Evolutionary conservation across 2,113 vertebrate genomes (phyloP).

Genomic region (Chionis minor): DNA sequence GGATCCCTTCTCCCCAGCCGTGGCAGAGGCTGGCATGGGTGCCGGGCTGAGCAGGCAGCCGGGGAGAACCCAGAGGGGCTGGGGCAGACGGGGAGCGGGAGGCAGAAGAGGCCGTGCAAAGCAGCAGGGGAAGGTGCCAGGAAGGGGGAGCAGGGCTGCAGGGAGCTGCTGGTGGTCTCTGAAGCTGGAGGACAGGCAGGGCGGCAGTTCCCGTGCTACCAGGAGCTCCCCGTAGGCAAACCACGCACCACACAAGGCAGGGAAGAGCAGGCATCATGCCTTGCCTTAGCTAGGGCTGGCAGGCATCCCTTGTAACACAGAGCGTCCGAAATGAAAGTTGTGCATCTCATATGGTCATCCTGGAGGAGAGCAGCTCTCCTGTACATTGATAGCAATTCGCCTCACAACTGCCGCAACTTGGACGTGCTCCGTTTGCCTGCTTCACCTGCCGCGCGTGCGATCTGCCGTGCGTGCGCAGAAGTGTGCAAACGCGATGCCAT

Average conservation of each 20-base stretch:
- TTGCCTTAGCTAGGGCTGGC: background rate
- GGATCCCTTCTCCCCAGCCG: background rate
- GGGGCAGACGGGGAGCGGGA: background rate
- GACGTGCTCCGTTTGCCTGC: background rate
- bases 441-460: background rate
- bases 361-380: background rate
- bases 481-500: background rate
- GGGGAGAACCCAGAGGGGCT: rapidly evolving
- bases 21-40: background rate
- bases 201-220: background rate
- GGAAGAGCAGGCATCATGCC: background rate
- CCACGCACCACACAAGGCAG: too few species aligned
- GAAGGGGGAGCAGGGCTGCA: background rate
- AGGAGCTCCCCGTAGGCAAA: background rate
- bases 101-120: background rate
- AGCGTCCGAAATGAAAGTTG: background rate
- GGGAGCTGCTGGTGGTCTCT: background rate
- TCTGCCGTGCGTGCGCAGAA: background rate
- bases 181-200: background rate
- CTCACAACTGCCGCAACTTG: background rate
- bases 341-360: rapidly evolving
- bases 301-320: background rate
- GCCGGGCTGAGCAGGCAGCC: background rate
- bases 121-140: background rate
- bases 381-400: background rate